Conservation (phyloP, 2,888 invertebrate species). For the Zygaena filipendulae region DNA sequence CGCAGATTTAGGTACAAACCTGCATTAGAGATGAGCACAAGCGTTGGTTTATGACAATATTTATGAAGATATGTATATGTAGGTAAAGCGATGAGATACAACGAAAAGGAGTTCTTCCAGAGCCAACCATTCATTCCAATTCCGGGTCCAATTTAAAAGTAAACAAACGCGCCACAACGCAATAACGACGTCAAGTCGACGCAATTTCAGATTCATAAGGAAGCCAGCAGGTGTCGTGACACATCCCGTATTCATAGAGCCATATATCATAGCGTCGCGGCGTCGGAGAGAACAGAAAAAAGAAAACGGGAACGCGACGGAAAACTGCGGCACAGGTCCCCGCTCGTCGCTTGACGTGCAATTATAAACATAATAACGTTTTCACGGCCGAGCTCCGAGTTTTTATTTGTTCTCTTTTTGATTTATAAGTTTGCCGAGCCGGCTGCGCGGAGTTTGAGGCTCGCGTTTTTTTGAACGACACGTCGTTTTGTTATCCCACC, state of each 20-base stretch:
- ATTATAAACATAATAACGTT: conserved; percentile 69
- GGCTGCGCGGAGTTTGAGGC: conserved; percentile 20
- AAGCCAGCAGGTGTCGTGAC: conserved; percentile 47
- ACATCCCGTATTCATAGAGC: conserved; percentile 61
- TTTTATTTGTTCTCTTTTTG: conserved; percentile 60
- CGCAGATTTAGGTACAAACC: no score
- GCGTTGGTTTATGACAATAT: no score
- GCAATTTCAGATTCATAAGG: conserved; percentile 59
- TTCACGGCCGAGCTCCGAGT: conserved; percentile 55
- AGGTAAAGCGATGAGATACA: no score
- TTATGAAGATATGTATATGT: no score
- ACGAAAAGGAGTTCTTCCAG: no score
- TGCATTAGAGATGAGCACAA: no score
- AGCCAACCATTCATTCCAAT: no score
- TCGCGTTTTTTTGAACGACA: conserved; percentile 11
- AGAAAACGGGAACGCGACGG: conserved; percentile 28
- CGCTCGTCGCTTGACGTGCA: conserved; percentile 58
- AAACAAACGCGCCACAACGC: no score
- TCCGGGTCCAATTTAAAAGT: no score
- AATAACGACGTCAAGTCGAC: conserved; percentile 40
- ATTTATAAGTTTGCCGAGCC: conserved; percentile 52
- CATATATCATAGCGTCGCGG: conserved; percentile 51
- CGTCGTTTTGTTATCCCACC: conserved; percentile 18
- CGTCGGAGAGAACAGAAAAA: conserved; percentile 33
- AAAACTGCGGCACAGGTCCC: conserved; percentile 32